These are phyloP conservation scores for Acleris sparsana DNA, from an alignment of 2,888 invertebrate genomes.

Conservation along the genomic window DNA sequence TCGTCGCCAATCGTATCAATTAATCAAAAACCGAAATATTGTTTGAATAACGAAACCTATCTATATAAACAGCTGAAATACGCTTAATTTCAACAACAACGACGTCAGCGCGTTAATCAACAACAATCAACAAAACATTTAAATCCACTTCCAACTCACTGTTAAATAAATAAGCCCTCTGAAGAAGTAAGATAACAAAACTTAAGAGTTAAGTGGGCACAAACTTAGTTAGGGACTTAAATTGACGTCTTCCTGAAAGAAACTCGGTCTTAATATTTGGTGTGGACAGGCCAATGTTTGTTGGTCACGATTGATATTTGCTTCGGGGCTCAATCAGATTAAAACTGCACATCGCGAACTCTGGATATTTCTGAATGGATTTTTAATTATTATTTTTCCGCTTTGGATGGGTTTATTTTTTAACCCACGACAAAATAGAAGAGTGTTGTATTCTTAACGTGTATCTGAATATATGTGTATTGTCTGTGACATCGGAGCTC, in stretches of 20 bases:
- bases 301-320: neutral
- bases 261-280: conserved; percentile 16
- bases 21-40: neutral
- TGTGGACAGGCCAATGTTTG: conserved; percentile 1
- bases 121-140: conserved; percentile 33
- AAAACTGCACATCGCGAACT: neutral
- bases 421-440: no score
- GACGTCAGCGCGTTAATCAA: conserved; percentile 20
- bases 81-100: conserved; percentile 10
- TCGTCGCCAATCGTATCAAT: neutral
- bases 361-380: no score
- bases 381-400: no score
- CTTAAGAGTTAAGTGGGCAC: conserved; percentile 28
- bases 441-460: no score
- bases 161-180: conserved; percentile 33
- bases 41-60: neutral
- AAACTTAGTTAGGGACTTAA: conserved; percentile 31
- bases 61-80: neutral
- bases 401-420: no score
- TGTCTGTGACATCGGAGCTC: no score
- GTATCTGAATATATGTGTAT: no score
- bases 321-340: neutral
- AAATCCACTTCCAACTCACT: conserved; percentile 29
- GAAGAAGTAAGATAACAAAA: conserved; percentile 35
- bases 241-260: conserved; percentile 23